A percentile compares a stretch with the other conserved stretches of the same genome.
Conservation (phyloP, 2,797 vertebrate species). For the Synaphobranchus kaupii region DNA sequence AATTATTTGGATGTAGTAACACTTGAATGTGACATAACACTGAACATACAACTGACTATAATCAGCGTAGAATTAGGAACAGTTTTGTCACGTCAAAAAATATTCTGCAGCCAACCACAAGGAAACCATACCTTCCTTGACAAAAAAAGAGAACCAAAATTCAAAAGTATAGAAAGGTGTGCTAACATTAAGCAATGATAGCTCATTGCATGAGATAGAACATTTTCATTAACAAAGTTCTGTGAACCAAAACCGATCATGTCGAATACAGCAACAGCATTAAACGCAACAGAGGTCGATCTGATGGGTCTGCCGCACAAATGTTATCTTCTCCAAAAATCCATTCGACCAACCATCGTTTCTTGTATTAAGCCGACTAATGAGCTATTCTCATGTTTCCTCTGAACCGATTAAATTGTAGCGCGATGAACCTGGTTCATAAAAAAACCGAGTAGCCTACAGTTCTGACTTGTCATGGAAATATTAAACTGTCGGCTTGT, state of each 20-base stretch:
- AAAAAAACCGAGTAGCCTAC: not conserved
- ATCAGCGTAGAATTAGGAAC: not conserved
- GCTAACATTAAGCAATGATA: not conserved
- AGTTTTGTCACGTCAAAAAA: not conserved
- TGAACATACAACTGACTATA: not conserved
- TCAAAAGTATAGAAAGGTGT: not conserved
- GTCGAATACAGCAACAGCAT: not conserved
- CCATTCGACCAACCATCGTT: not conserved
- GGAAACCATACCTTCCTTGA: not conserved
- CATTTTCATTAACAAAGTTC: too few species aligned
- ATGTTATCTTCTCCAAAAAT: not conserved
- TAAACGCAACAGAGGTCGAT: not conserved
- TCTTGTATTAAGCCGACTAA: not conserved
- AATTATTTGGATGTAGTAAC: too few species aligned
- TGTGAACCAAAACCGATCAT: not conserved
- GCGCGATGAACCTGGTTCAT: not conserved
- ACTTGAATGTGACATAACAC: not conserved
- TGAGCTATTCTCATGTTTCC: not conserved
- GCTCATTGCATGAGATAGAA: too few species aligned
- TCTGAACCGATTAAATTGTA: not conserved
- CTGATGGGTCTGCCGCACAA: not conserved
- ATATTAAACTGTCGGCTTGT: slow-evolving; percentile 8
- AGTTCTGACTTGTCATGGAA: not conserved
- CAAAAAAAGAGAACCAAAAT: not conserved
- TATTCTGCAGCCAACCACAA: not conserved